Base-by-base conservation (phyloP, 53 echinoderm and acorn worm genomes). In the Apostichopus leukothele region DNA sequence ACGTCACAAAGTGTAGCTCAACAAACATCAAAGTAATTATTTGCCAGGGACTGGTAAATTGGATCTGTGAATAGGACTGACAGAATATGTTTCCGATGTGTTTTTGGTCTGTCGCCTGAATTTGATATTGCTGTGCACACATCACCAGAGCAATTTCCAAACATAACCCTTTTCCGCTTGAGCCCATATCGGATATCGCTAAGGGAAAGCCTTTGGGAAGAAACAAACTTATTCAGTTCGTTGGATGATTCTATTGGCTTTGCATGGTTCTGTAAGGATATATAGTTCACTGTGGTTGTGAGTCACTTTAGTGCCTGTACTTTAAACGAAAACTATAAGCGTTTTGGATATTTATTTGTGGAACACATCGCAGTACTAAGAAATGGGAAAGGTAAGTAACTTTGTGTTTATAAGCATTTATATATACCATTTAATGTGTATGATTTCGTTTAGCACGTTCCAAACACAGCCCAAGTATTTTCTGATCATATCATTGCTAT, bases 211-310 rank as follows among this genome's bases (percentile, higher is more conserved):
- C 59, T 81, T 59, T 81, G 59, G 81, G 55, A 54, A 21, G 53
- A 81, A 81, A 18, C 18, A 53, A 57, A 20, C 55, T 81, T 81
- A 81, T 51, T 81, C 18, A 81, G 11, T 81, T 81, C 81, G n/a
- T 18, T 55, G 54, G 60, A 21, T 81, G 55, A n/a, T 71, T 71
- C 18, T 71, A 71, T 18, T 71, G 20, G 18, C 71, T 71, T 71
- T 19, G 20, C 71, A 18, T 71, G 39, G 10, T 57, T 57, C 57
- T 57, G 57, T 57, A 3, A 57, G 8, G 10, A 7, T 57, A 10
- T 57, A 57, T 57, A 57, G 57, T 10, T 71, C 71, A 71, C 14
- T 71, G 71, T 19, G 71, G 18, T 71, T 71, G 71, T 71, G 71
- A 71, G 20, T 71, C 18, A n/a, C 16, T n/a, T 71, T 21, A 6